These are phyloP conservation scores for Sminthurides aquaticus DNA, from an alignment of 2,888 invertebrate genomes.

Conservation along the genomic window DNA sequence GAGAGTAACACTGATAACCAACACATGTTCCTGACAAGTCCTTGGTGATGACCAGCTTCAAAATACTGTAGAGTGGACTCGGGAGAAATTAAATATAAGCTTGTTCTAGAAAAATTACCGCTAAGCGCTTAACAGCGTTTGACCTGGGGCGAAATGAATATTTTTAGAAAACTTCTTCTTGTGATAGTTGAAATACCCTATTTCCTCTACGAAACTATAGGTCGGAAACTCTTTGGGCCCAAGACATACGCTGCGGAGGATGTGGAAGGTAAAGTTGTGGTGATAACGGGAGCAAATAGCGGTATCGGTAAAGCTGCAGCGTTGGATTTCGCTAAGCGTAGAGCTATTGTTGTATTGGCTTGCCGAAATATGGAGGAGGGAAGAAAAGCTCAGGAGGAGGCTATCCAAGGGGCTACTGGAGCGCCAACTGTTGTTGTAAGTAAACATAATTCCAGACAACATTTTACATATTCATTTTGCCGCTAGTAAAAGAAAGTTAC, in stretches of 20 bases:
- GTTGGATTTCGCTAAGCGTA: conserved; percentile 23
- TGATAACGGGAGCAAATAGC: conserved; percentile 6
- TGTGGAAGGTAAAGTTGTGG: conserved; percentile 12
- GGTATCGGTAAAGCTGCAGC: conserved; percentile 29
- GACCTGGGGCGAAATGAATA: not conserved
- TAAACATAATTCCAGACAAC: too few species aligned
- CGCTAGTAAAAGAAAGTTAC: too few species aligned
- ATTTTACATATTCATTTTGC: too few species aligned
- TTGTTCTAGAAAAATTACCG: not conserved
- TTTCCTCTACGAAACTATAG: not conserved
- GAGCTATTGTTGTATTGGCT: conserved; percentile 28
- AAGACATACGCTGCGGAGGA: conserved; percentile 1
- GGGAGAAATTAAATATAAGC: not conserved
- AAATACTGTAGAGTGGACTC: too few species aligned
- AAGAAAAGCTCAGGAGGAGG: conserved; percentile 26
- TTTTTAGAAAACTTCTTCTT: not conserved
- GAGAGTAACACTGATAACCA: too few species aligned
- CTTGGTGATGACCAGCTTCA: too few species aligned
- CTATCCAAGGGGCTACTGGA: conserved; percentile 6
- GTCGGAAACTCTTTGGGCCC: not conserved
- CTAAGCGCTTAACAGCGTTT: not conserved
- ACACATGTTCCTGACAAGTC: too few species aligned
- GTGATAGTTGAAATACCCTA: not conserved
- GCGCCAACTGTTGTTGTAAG: not conserved
- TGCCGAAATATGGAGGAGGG: conserved; percentile 27